Evolutionary conservation across 2,797 vertebrate genomes (phyloP).

Genomic region (Epinephelus coioides): DNA sequence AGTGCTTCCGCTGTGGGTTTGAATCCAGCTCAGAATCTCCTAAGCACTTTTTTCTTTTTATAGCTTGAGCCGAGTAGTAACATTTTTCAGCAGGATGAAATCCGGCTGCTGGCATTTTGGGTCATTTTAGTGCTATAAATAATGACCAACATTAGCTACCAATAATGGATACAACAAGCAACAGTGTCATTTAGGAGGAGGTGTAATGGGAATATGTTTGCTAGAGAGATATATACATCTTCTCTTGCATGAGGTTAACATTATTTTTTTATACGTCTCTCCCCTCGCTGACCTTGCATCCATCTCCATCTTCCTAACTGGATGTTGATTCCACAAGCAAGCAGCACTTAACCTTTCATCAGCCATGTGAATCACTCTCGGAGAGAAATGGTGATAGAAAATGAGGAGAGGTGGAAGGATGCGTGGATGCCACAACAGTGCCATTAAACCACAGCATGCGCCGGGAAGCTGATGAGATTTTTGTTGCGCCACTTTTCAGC

Average conservation of each 20-base stretch:
- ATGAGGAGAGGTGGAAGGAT: constrained; percentile 15
- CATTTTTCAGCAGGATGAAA: constrained; percentile 10
- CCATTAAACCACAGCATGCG: constrained; percentile 30
- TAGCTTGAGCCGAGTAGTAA: neutral
- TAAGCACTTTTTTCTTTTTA: neutral
- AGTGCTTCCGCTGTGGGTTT: constrained; percentile 9
- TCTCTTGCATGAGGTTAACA: neutral
- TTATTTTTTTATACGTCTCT: constrained; percentile 1
- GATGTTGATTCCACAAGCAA: constrained; percentile 56
- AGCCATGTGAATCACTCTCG: constrained; percentile 31
- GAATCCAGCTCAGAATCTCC: constrained; percentile 12
- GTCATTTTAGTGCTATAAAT: constrained; percentile 1
- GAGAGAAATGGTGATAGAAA: constrained; percentile 38
- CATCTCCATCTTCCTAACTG: constrained; percentile 41
- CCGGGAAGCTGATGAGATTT: constrained; percentile 20
- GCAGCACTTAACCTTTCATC: constrained; percentile 66
- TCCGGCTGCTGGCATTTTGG: neutral
- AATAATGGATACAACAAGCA: neutral
- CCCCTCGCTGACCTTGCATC: constrained; percentile 21
- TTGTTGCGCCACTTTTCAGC: constrained; percentile 5
- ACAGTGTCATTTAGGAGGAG: neutral
- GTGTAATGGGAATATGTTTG: neutral
- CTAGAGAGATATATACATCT: neutral
- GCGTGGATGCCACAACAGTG: constrained; percentile 21
- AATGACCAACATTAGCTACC: neutral